phyloP scores from a whole-genome alignment of 2,888 invertebrate genomes.

The Apamea monoglypha region DNA sequence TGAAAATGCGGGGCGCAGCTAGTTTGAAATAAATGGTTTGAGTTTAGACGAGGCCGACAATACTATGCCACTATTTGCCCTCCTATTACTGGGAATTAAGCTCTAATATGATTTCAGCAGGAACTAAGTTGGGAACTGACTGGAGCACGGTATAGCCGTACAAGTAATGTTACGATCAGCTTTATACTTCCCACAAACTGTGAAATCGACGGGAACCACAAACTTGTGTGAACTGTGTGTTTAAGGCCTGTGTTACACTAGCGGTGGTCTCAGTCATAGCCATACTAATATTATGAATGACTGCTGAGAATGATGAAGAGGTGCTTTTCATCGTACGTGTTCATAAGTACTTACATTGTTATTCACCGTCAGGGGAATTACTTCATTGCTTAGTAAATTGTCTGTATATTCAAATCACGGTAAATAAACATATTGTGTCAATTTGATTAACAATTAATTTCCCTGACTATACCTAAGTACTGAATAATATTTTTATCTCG shows the following conservation, averaged over 20 bases:
- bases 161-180: constrained; percentile 45
- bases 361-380: no score
- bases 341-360: no score
- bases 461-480: no score
- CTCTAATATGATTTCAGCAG: neutral
- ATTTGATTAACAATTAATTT: no score
- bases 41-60: neutral
- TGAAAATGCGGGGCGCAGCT: no score
- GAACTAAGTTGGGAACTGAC: constrained; percentile 27
- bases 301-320: no score
- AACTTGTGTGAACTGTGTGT: constrained; percentile 37
- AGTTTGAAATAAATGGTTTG: neutral
- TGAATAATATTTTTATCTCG: no score
- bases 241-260: constrained; percentile 4
- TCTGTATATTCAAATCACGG: no score
- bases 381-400: no score
- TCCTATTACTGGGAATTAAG: neutral
- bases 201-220: constrained; percentile 44
- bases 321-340: no score
- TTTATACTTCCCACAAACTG: constrained; percentile 39
- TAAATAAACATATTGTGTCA: no score
- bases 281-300: neutral
- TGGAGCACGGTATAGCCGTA: constrained; percentile 21
- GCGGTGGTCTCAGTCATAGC: neutral
- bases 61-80: neutral